Base-by-base conservation (phyloP, 2,113 vertebrate species). In the Geococcyx californianus region DNA sequence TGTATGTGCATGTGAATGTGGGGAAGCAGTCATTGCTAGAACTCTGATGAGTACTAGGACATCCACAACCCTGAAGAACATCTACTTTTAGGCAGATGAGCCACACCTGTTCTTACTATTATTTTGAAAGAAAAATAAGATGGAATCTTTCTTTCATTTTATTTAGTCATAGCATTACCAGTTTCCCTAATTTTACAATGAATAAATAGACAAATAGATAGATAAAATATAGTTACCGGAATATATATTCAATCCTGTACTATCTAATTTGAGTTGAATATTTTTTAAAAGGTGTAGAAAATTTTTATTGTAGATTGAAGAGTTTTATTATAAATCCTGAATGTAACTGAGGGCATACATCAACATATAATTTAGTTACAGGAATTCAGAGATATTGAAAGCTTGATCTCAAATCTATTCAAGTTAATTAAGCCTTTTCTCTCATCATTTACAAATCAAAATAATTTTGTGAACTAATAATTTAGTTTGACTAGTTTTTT, bases 61-160 rank as follows among this genome's bases (percentile, higher is more conserved):
- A 49, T 58, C 29, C 64, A 24, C 21, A 67, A 29, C 2, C 6
- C 8, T 60, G 19, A 54, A 69, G 33, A 38, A 49, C 14, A 45
- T 60, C 26, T 40, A 16, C n/a, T 56, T 76, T 56, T 49, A 28
- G 13, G 36, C 26, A 80, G 28, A 73, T 44, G 1, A 80, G 3
- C 20, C 11, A 36, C 19, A 63, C 0, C 0, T 74, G 34, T 21
- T 78, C 9, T 63, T 19, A 67, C 5, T 5, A 9, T 15, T 60
- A 45, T 59, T 54, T 91, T 60, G 10, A 55, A 93, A 76, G 8
- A 73, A 73, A 89, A 77, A 24, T 19, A 73, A 58, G 10, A 54
- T 21, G 6, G 10, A 51, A 0, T 3, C 66, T 60, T 66, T 33
- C 0, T 11, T 73, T 40, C 28, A 44, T 44, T 17, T 9, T 14